Evolutionary conservation across 2,888 invertebrate species (phyloP).

Genomic region (Arctia plantaginis): DNA sequence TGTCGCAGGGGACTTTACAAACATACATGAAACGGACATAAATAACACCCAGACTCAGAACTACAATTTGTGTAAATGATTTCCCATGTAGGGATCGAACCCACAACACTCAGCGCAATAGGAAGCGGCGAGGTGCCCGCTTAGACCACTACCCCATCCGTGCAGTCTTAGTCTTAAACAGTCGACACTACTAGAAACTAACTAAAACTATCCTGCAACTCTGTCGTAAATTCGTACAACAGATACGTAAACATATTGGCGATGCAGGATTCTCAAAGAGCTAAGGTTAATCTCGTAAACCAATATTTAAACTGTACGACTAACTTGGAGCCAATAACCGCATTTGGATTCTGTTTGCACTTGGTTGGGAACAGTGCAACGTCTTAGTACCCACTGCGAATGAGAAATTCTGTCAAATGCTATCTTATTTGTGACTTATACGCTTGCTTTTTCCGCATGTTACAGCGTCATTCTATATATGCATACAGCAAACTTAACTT

Average conservation of each 20-base stretch:
- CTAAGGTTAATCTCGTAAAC: conserved; percentile 33
- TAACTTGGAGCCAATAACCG: conserved; percentile 43
- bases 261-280: neutral
- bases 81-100: too few species aligned
- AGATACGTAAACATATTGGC: neutral
- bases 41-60: too few species aligned
- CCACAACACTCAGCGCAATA: too few species aligned
- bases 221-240: neutral
- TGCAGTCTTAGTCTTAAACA: too few species aligned
- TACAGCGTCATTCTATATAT: neutral
- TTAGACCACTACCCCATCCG: too few species aligned
- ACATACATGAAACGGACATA: too few species aligned
- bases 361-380: conserved; percentile 16
- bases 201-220: neutral
- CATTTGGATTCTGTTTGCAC: conserved; percentile 34
- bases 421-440: neutral
- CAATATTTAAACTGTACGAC: conserved; percentile 49
- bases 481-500: neutral
- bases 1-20: too few species aligned
- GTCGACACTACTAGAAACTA: neutral
- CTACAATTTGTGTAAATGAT: too few species aligned
- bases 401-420: neutral
- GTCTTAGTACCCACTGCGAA: conserved; percentile 5
- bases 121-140: too few species aligned
- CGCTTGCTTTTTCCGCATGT: too few species aligned